A percentile compares a stretch with the other conserved stretches of the same genome.
These are phyloP conservation scores for Kobus ellipsiprymnus DNA, from an alignment of 2,113 vertebrate genomes.

Conservation along the genomic window DNA sequence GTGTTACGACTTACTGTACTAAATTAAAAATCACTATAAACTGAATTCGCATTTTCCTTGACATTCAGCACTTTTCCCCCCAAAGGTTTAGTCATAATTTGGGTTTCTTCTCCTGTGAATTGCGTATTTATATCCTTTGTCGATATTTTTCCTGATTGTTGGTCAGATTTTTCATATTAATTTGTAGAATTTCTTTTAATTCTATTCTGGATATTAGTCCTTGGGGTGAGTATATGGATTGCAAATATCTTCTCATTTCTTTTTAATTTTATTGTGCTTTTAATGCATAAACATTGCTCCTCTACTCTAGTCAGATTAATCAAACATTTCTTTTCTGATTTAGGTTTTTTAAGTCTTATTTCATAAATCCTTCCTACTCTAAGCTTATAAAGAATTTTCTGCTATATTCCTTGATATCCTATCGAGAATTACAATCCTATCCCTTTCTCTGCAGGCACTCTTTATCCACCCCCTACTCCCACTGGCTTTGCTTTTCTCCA, in stretches of 20 bases:
- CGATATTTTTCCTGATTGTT: background rate
- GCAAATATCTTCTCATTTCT: background rate
- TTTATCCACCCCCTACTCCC: background rate
- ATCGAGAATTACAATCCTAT: background rate
- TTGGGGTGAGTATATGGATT: background rate
- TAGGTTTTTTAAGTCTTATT: background rate
- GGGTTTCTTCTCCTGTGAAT: background rate
- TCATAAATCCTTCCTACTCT: background rate
- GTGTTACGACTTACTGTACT: background rate
- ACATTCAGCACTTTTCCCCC: background rate
- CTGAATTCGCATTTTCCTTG: background rate
- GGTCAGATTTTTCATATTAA: background rate
- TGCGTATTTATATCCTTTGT: background rate
- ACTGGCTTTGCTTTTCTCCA: background rate
- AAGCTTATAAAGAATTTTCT: background rate
- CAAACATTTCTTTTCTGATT: background rate
- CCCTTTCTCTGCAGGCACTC: background rate
- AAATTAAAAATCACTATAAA: background rate
- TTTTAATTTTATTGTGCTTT: background rate
- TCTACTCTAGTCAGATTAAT: background rate
- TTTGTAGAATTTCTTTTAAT: background rate
- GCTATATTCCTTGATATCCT: background rate
- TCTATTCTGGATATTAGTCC: background rate
- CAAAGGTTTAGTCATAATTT: background rate
- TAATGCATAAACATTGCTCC: background rate